These are phyloP conservation scores for Epinotia demarniana DNA, from an alignment of 2,888 invertebrate species.

Conservation along the genomic window DNA sequence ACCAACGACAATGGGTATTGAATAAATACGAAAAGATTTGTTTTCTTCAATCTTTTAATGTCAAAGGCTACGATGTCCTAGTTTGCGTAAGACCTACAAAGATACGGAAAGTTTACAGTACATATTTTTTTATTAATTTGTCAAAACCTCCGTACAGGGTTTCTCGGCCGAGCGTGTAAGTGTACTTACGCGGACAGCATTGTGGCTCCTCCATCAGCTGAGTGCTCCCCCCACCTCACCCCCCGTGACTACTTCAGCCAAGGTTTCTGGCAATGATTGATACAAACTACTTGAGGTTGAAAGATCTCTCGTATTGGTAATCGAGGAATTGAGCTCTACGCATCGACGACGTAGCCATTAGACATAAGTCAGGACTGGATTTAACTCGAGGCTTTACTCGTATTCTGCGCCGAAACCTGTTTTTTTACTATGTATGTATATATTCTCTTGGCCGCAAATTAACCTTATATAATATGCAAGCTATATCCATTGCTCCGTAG, in stretches of 20 bases:
- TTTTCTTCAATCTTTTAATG: no score
- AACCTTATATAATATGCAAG: no score
- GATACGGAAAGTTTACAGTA: neutral
- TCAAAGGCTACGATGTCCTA: neutral
- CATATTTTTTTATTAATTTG: neutral
- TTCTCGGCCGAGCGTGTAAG: conserved; percentile 20
- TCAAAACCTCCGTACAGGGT: neutral
- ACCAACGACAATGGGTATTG: no score
- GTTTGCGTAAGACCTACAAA: neutral
- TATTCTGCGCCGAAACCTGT: no score
- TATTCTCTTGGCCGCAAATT: no score
- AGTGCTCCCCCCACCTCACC: conserved; percentile 15
- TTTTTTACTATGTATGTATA: no score
- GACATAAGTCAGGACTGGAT: no score
- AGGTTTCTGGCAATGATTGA: conserved; percentile 26
- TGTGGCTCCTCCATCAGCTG: conserved; percentile 46
- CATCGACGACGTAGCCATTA: neutral
- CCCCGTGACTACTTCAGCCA: neutral
- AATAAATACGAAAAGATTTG: no score
- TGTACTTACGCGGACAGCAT: conserved; percentile 36
- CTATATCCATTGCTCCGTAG: no score
- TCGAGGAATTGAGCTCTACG: neutral
- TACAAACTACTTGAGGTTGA: conserved; percentile 24
- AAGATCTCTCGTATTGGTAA: conserved; percentile 20
- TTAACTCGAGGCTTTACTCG: no score